Percentiles rank a stretch among this genome's conserved stretches.
phyloP scores from a whole-genome alignment of 30 jellyfish, hydroid and myxozoan genomes.

The Turritopsis dohrnii region DNA sequence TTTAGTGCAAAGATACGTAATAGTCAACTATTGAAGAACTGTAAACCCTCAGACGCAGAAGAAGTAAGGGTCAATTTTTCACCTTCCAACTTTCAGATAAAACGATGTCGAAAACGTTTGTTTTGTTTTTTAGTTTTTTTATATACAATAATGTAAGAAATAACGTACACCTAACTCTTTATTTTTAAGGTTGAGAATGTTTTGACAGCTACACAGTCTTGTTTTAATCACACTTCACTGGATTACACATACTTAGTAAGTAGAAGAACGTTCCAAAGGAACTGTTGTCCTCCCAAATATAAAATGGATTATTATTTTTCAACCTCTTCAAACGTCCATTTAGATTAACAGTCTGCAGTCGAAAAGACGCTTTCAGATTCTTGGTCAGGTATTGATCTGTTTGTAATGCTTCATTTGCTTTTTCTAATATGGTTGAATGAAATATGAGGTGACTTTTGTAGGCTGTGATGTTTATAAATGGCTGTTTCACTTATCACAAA shows the following conservation, averaged over 20 bases:
- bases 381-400: conserved; percentile 96
- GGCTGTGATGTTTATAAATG: conserved; percentile 78
- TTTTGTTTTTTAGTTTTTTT: neutral
- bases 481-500: conserved; percentile 60
- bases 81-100: neutral
- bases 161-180: no score
- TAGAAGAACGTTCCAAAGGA: neutral
- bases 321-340: neutral
- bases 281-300: neutral
- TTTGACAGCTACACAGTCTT: conserved; percentile 80
- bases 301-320: neutral
- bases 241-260: conserved; percentile 91
- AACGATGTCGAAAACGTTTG: neutral
- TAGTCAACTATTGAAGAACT: conserved; percentile 74
- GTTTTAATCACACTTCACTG: conserved; percentile 87
- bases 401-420: no score
- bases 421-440: no score
- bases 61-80: conserved; percentile 50
- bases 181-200: conserved; percentile 78
- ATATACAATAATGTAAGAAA: no score
- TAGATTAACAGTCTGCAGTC: conserved; percentile 49
- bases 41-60: conserved; percentile 80
- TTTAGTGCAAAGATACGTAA: conserved; percentile 59
- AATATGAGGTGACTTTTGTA: conserved; percentile 9
- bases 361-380: conserved; percentile 72